phyloP scores from a whole-genome alignment of 37 sponge, comb jelly and placozoan species.

The Trichoplax adhaerens region DNA sequence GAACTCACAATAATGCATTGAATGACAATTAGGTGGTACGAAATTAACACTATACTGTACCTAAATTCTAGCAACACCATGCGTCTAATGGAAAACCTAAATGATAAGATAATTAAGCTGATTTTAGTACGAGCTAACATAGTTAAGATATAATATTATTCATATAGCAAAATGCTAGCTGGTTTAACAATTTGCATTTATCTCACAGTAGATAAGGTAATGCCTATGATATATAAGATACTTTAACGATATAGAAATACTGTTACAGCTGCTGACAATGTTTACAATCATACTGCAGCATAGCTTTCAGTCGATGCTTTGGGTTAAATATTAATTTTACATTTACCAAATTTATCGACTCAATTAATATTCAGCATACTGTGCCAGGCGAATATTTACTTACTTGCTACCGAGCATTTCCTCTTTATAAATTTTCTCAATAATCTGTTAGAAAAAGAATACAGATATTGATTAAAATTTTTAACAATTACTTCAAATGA shows the following conservation, averaged over 20 bases:
- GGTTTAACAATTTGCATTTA: too few species aligned
- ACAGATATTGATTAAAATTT: too few species aligned
- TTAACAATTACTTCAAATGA: too few species aligned
- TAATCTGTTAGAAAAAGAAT: not conserved
- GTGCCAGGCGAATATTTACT: not conserved
- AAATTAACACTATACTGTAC: not conserved
- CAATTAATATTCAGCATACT: not conserved
- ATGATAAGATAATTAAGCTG: not conserved
- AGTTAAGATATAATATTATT: too few species aligned
- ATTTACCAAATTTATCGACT: not conserved
- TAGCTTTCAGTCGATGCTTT: too few species aligned
- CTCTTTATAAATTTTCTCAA: conserved; percentile 11
- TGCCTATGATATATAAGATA: too few species aligned
- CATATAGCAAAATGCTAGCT: too few species aligned
- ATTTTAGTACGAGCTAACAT: too few species aligned
- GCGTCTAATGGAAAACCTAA: conserved; percentile 38
- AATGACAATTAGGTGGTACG: not conserved
- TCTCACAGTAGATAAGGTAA: too few species aligned
- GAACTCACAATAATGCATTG: not conserved
- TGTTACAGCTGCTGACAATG: too few species aligned
- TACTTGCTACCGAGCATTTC: conserved; percentile 17
- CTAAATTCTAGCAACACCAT: conserved; percentile 59
- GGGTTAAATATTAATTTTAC: not conserved
- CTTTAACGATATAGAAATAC: too few species aligned
- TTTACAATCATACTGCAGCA: too few species aligned